Evolutionary conservation across 2,113 vertebrate genomes (phyloP).

Genomic region (Guaruba guarouba): DNA sequence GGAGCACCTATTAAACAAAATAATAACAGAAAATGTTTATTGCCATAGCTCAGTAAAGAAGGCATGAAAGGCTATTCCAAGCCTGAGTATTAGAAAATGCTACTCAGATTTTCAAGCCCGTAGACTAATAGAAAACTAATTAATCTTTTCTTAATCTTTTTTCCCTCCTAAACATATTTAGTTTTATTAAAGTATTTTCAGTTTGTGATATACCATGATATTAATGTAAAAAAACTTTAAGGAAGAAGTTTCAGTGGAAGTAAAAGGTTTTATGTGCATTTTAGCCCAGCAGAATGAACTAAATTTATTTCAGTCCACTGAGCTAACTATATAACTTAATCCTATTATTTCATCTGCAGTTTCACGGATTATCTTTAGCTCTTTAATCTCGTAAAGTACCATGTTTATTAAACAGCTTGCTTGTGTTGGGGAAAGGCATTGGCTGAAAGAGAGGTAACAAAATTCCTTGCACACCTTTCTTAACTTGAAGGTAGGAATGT

Average conservation of each 20-base stretch:
- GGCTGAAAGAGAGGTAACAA: neutral
- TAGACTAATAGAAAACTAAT: neutral
- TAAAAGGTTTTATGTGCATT: neutral
- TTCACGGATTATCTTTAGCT: conserved; percentile 45
- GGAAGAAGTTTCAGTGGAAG: neutral
- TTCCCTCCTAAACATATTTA: neutral
- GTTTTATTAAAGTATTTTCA: neutral
- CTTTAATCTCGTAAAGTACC: conserved; percentile 20
- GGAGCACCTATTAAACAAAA: neutral
- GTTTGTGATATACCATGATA: neutral
- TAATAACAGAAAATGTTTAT: neutral
- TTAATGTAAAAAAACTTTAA: neutral
- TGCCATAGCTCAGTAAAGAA: neutral
- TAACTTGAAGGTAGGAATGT: neutral
- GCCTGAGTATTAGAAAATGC: neutral
- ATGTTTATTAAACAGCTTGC: neutral
- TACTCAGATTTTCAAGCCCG: neutral
- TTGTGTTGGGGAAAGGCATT: neutral
- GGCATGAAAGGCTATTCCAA: neutral
- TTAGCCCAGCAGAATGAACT: neutral
- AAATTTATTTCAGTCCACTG: neutral
- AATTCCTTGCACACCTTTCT: neutral
- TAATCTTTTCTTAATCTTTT: neutral
- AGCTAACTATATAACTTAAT: conserved; percentile 48
- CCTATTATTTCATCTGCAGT: conserved; percentile 19